phyloP scores from a whole-genome alignment of 1,140 invertebrate genomes.

The Globodera rostochiensis region DNA sequence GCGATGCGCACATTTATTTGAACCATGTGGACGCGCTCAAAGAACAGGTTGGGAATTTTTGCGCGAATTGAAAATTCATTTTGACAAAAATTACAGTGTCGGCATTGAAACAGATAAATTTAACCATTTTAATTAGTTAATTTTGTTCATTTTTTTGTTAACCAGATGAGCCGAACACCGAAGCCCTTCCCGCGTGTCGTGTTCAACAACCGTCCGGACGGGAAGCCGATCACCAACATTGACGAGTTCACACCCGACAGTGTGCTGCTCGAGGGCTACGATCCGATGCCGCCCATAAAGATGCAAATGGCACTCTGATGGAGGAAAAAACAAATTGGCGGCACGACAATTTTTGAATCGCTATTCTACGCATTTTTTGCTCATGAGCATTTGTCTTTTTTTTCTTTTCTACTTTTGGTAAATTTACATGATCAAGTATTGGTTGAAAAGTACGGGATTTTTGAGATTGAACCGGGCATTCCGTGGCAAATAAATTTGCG shows the following conservation, averaged over 20 bases:
- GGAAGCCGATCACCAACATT: constrained; percentile 67
- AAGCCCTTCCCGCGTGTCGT: constrained; percentile 75
- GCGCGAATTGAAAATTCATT: background rate
- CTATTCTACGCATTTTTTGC: no score
- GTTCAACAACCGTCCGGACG: constrained; percentile 71
- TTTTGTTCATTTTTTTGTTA: constrained; percentile 24
- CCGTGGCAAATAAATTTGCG: no score
- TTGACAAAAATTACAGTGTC: constrained; percentile 17
- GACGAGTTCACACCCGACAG: constrained; percentile 88
- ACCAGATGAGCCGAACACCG: constrained; percentile 76
- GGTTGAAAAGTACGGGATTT: no score
- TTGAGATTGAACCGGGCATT: no score
- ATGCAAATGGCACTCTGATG: constrained; percentile 94
- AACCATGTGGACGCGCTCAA: constrained; percentile 86
- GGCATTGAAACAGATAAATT: background rate
- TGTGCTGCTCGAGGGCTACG: constrained; percentile 84
- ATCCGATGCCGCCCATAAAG: constrained; percentile 84
- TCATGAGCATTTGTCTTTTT: no score
- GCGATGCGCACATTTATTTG: constrained; percentile 92
- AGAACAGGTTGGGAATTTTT: constrained; percentile 72
- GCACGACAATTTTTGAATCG: no score
- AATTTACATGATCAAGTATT: no score
- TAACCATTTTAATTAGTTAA: no score
- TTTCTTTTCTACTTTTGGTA: no score
- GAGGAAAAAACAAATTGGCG: constrained; percentile 52